Conservation (phyloP, 1,140 invertebrate species). For the Nasonia giraulti region DNA sequence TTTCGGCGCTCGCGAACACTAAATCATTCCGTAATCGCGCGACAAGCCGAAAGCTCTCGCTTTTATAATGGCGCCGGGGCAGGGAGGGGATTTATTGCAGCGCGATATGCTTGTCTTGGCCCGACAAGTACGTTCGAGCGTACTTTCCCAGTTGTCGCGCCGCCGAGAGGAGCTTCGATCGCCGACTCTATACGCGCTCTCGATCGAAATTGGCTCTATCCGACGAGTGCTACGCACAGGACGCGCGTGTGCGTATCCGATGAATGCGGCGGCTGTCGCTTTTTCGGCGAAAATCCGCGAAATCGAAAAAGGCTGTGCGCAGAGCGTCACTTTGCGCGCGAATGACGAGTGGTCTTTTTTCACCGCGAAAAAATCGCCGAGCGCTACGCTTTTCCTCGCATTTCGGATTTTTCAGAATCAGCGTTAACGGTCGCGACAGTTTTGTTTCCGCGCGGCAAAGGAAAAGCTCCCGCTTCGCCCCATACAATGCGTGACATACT, state of each 20-base stretch:
- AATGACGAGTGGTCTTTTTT: background rate
- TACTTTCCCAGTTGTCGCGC: constrained; percentile 31
- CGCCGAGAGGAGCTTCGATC: background rate
- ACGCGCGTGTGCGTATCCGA: background rate
- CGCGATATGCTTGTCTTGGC: constrained; percentile 42
- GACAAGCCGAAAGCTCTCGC: constrained; percentile 51
- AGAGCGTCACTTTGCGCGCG: background rate
- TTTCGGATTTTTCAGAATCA: background rate
- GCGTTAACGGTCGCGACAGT: background rate
- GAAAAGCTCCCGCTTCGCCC: no score
- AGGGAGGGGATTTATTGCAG: constrained; percentile 39
- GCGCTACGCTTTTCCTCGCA: background rate
- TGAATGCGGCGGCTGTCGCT: background rate
- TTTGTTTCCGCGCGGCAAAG: background rate
- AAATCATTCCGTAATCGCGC: constrained; percentile 52
- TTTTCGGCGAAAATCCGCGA: background rate
- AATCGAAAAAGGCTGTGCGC: background rate
- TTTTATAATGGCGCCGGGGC: constrained; percentile 35
- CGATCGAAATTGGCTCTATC: constrained; percentile 30
- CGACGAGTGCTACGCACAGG: no score
- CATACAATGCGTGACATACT: no score
- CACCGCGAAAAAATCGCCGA: background rate
- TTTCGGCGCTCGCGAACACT: constrained; percentile 32
- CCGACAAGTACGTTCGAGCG: constrained; percentile 48
- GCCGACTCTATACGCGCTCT: background rate